Conservation (phyloP, 2,113 vertebrate species). For the Malurus alboscapulatus region DNA sequence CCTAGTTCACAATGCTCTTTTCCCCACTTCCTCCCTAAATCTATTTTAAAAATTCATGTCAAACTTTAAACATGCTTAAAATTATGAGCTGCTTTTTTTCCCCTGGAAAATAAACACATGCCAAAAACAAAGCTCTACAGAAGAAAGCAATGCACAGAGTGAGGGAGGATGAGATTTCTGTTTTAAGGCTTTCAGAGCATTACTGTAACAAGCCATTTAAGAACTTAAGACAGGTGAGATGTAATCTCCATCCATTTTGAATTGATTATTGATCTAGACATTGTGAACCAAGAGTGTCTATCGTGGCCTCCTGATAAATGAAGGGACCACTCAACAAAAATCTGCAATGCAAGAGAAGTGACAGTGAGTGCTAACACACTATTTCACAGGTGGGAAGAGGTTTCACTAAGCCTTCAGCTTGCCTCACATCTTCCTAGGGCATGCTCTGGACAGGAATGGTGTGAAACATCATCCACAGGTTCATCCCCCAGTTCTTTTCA, state of each 20-base stretch:
- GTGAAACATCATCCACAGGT: background rate
- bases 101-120: background rate
- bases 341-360: background rate
- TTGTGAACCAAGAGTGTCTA: background rate
- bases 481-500: background rate
- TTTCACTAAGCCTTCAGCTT: background rate
- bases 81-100: background rate
- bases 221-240: constrained; percentile 15
- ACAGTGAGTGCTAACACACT: background rate
- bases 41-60: background rate
- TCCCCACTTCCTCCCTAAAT: background rate
- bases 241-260: background rate
- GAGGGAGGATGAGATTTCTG: background rate
- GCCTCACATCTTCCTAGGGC: background rate
- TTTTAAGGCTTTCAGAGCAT: background rate
- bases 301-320: background rate
- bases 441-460: background rate
- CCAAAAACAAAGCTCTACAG: background rate
- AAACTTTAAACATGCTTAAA: background rate
- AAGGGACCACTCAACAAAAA: background rate
- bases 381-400: background rate
- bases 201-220: background rate
- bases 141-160: background rate
- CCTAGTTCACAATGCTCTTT: background rate
- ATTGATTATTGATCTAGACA: background rate